Evolutionary conservation across 2,797 vertebrate genomes (phyloP), one percentile per base, ranked within the genome.

Genomic region (Linurgus olivaceus): DNA sequence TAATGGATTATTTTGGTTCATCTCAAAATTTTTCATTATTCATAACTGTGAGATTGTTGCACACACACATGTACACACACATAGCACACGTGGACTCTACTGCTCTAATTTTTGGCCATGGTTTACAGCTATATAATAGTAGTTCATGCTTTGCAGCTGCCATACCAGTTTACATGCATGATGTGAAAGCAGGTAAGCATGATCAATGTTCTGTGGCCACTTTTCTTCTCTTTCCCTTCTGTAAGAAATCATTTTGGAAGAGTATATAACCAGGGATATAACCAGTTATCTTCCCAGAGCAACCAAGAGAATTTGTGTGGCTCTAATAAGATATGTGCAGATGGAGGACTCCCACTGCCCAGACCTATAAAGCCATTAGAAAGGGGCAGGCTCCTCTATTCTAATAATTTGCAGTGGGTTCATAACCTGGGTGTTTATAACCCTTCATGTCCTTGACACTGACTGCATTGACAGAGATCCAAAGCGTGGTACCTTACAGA

Each of bases 21-120:
- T 38, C 50, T 52, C 40, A 42, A 79, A 63, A 80, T 42, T 80
- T 29, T 63, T 24, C 21, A 29, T 7, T 38, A 45, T 47, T 91
- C 15, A 0, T 42, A 72, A 75, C 24, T 7, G 7, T 52, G n/a
- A 37, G 11, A 50, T 48, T 63, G 14, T 37, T 73, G 31, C 28
- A 5, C 17, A 9, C 2, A 24, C 6, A 35, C 7, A 40, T 3
- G 24, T 3, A 23, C 2, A 24, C 5, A 26, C 4, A 33, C 3
- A 35, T 1, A 65, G 47, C 28, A 62, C 38, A 62, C 10, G 20
- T 58, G n/a, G 8, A 62, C 35, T 65, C 23, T 68, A 26, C n/a
- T 76, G 37, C 23, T 75, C 5, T 23, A 31, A 17, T 61, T 80
- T 79, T 45, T 66, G 20, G 42, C 31, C 10, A 20, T 0, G 8